Base-by-base conservation (phyloP, 2,888 invertebrate species). In the Trileptium ribeirensis region DNA sequence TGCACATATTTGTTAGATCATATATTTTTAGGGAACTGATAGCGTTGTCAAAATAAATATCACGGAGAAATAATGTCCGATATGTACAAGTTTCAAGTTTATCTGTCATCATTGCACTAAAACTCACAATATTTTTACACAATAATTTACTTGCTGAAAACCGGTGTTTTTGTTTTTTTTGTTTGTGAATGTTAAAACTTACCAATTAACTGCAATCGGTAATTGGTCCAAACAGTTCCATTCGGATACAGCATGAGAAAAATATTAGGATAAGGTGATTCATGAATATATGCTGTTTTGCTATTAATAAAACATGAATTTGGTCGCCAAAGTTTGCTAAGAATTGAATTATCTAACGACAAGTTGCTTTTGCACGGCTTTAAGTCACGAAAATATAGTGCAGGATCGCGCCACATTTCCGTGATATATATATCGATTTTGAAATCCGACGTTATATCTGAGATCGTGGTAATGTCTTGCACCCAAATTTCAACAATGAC, bases 171-270 rank as follows among this genome's bases (percentile, higher is more conserved):
- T n/a, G n/a, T n/a, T n/a, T n/a, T n/a, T n/a, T n/a, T n/a, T n/a
- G n/a, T n/a, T n/a, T n/a, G n/a, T n/a, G 24, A 51, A 51, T 51
- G 24, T 8, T 15, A 51, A 24, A 8, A 24, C 51, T 51, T 51
- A 75, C 77, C 77, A 37, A 39, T 38, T 24, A 75, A 36, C 77
- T 75, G 77, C n/a, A 75, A 64, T 39, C 88, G 82, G 86, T 87
- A 87, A 79, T 87, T 87, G 15, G 86, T 85, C 88, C 88, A 88
- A 29, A 88, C 85, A 1, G 88, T 87, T 40, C 87, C 86, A 83
- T 88, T 88, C 31, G 88, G 88, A 79, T 87, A 88, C 19, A 88
- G 83, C 87, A 87, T 87, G 24, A 87, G 84, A 79, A 87, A 87
- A 37, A 87, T 85, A 81, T 88, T 88, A 19, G 85, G 84, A 82